These are phyloP conservation scores for Oasisia sp. DNA, from an alignment of 2,888 invertebrate genomes.

Conservation along the genomic window DNA sequence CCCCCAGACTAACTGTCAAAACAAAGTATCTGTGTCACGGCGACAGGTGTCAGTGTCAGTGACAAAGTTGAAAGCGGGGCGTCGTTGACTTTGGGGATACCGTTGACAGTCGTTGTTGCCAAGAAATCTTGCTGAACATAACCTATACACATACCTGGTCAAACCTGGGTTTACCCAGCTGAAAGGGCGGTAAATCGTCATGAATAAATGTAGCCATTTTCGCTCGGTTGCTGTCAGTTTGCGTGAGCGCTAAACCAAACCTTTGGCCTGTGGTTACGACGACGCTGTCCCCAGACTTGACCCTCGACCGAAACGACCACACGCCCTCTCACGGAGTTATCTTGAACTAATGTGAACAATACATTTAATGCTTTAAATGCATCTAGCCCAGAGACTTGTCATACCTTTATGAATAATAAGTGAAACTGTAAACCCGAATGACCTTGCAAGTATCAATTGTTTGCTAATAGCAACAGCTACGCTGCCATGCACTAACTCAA, in stretches of 20 bases:
- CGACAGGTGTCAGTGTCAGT: too few relatives aligned
- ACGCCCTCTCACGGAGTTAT: not conserved
- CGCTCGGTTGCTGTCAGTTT: not conserved
- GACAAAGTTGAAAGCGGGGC: too few relatives aligned
- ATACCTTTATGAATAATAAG: too few relatives aligned
- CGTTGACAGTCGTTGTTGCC: not conserved
- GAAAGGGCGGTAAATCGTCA: constrained; percentile 29
- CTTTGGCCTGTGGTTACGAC: not conserved
- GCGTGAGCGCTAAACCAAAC: not conserved
- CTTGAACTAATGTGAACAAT: constrained; percentile 28
- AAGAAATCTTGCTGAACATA: not conserved
- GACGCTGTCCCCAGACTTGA: not conserved
- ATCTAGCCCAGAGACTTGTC: too few relatives aligned
- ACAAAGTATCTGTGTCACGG: too few relatives aligned
- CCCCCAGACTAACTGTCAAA: too few relatives aligned
- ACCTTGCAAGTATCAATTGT: too few relatives aligned
- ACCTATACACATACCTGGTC: constrained; percentile 33
- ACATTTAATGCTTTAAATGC: not conserved
- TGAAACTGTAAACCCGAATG: too few relatives aligned
- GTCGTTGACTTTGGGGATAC: not conserved
- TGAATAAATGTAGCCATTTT: not conserved
- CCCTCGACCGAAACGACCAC: not conserved
- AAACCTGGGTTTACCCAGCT: constrained; percentile 35
- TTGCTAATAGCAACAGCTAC: not conserved
- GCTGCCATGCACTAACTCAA: too few relatives aligned